phyloP scores from a whole-genome alignment of 2,888 invertebrate species.

The Acleris laterana region DNA sequence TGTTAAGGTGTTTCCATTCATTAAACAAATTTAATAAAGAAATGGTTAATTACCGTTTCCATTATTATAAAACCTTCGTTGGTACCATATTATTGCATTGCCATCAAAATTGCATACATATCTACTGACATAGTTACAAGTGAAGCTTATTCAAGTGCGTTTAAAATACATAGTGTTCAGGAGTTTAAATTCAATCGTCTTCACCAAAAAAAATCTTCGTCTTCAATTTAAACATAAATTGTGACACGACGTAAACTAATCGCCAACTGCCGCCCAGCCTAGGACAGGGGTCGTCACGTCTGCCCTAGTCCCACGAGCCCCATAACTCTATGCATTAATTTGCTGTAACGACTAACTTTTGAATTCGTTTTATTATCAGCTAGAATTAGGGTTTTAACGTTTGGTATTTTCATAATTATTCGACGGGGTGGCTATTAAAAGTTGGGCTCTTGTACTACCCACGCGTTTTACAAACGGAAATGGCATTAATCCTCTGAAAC shows the following conservation, averaged over 20 bases:
- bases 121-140: too few relatives aligned
- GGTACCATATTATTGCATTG: too few relatives aligned
- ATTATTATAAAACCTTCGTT: too few relatives aligned
- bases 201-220: neutral
- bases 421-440: slow-evolving; percentile 27
- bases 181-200: neutral
- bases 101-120: too few relatives aligned
- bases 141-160: neutral
- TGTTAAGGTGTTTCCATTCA: too few relatives aligned
- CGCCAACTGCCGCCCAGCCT: slow-evolving; percentile 3
- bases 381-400: slow-evolving; percentile 36
- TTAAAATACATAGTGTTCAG: neutral
- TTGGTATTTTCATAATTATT: slow-evolving; percentile 36
- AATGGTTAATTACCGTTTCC: too few relatives aligned
- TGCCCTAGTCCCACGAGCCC: slow-evolving; percentile 22
- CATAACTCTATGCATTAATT: slow-evolving; percentile 38
- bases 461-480: neutral
- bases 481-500: neutral
- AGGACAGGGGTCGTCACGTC: slow-evolving; percentile 32
- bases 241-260: neutral
- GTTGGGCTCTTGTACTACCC: slow-evolving; percentile 10
- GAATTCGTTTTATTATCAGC: slow-evolving; percentile 36
- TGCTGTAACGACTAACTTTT: slow-evolving; percentile 36
- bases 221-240: neutral
- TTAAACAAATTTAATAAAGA: too few relatives aligned